Evolutionary conservation across 2,797 vertebrate species (phyloP).

Genomic region (Australoheros facetus): DNA sequence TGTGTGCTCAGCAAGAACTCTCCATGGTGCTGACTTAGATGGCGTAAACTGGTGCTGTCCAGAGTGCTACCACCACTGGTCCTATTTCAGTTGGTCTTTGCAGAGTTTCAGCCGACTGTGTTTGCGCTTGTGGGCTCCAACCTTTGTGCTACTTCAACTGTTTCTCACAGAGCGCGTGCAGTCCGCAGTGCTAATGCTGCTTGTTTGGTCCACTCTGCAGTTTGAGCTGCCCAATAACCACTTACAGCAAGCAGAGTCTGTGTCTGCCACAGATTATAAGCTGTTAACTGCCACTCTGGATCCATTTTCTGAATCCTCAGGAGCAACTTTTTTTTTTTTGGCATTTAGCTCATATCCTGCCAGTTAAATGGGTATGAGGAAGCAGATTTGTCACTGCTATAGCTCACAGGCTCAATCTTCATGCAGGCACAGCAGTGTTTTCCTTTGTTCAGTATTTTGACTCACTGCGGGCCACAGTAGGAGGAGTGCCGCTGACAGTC

Average conservation of each 20-base stretch:
- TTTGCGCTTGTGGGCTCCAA: constrained; percentile 30
- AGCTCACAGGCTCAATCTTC: constrained; percentile 27
- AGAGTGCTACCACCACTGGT: constrained; percentile 51
- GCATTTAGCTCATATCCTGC: constrained; percentile 32
- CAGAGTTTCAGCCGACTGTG: constrained; percentile 61
- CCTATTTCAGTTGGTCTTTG: constrained; percentile 44
- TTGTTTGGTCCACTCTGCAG: constrained; percentile 34
- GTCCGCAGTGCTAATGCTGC: constrained; percentile 51
- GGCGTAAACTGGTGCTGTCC: constrained; percentile 54
- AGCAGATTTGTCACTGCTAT: constrained; percentile 49
- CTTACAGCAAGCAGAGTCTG: constrained; percentile 36
- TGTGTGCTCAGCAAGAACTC: constrained; percentile 60
- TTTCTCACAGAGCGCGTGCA: constrained; percentile 36
- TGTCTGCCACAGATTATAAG: constrained; percentile 45
- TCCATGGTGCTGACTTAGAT: constrained; percentile 66
- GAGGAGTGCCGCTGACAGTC: constrained; percentile 27
- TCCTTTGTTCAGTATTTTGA: constrained; percentile 40
- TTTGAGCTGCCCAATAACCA: constrained; percentile 41
- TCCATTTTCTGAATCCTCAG: constrained; percentile 28
- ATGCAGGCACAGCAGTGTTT: constrained; percentile 26
- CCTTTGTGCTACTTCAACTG: constrained; percentile 62
- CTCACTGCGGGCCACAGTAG: constrained; percentile 27
- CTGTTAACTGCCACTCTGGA: constrained; percentile 41
- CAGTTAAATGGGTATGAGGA: constrained; percentile 42
- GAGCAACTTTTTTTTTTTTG: constrained; percentile 28